Evolutionary conservation across 1,140 invertebrate species (phyloP), one percentile per base, ranked within the genome.

Genomic region (Plutomurus gul): DNA sequence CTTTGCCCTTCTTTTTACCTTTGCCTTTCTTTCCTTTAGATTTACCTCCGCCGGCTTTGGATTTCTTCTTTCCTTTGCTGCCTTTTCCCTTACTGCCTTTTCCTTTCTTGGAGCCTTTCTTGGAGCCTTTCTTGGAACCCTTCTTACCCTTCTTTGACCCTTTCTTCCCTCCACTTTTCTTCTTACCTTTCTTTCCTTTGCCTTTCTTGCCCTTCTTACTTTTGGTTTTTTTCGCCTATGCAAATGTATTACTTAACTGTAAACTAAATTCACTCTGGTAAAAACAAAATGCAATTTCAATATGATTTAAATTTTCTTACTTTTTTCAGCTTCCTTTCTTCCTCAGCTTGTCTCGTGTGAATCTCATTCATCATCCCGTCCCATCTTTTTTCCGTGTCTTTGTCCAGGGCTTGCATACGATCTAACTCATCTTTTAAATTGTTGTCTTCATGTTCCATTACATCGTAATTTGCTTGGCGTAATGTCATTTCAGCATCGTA

Each of bases 401-500:
- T 22, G n/a, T 16, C 8, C 6, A 37, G n/a, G 5, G 36, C 25
- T 6, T 37, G 18, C 8, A 56, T 36, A 10, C 49, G 30, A 1
- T 20, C 49, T 0, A 60, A 18, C 39, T 56, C 49, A 22, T 18
- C 75, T 13, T 65, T 60, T 6, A 37, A 4, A 6, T 11, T 36
- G 0, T 56, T 37, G 7, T 70, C 76, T 10, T 33, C 37, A n/a
- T 0, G 10, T n/a, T 30, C 37, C 22, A 25, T 8, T 43, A n/a
- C n/a, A 36, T 77, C 76, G 0, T 46, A 47, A 16, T n/a, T 43
- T 0, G 40, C 40, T 47, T 71, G 76, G 3, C 40, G 36, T 16
- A 25, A 11, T 20, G 39, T 47, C 76, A 77, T 77, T 77, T 77
- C 76, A 13, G 60, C 39, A 60, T 77, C 76, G 37, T 77, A 77